Evolutionary conservation across 2,113 vertebrate species (phyloP), one percentile per base, ranked within the genome.

Genomic region (Thamnophis sirtalis): DNA sequence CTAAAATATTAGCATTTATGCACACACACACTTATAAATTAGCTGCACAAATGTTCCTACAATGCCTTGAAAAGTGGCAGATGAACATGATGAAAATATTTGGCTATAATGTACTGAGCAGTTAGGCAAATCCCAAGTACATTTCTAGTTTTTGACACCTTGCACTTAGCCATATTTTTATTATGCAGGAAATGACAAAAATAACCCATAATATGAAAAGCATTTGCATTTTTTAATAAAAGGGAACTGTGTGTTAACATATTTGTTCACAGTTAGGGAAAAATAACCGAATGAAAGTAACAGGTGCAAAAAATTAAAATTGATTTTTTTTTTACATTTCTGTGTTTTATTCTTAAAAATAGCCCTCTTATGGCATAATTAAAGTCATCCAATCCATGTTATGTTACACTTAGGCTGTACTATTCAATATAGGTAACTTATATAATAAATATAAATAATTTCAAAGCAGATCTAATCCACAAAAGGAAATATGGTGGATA

Each of bases 11-110:
- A 95, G 92, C 53, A 68, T 95, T 89, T 91, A 93, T 86, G 91
- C 94, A 92, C 22, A 91, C 22, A 91, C 49, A 91, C 15, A 88
- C 92, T 95, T 92, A 50, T 90, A 88, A 88, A 91, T 91, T 92
- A 89, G 95, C 93, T 95, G 91, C 93, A 91, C 84, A 93, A 89
- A 96, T 94, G 95, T 92, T 89, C 93, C 90, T 91, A 89, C 86
- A 93, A 93, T 94, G 93, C 54, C 94, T 1, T 24, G 63, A 93
- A 93, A 94, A 92, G 53, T 17, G 55, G 86, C 19, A 91, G 94
- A 87, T 22, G 93, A 94, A 90, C 1, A 93, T 92, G 93, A 94
- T 49, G 2, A 68, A 50, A 94, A 80, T 93, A 94, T 94, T 95
- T 96, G 94, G 93, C 93, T 96, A 92, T 87, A 94, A 94, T 86